These are phyloP conservation scores for Pangasianodon gigas DNA, from an alignment of 2,113 vertebrate genomes.

Conservation along the genomic window DNA sequence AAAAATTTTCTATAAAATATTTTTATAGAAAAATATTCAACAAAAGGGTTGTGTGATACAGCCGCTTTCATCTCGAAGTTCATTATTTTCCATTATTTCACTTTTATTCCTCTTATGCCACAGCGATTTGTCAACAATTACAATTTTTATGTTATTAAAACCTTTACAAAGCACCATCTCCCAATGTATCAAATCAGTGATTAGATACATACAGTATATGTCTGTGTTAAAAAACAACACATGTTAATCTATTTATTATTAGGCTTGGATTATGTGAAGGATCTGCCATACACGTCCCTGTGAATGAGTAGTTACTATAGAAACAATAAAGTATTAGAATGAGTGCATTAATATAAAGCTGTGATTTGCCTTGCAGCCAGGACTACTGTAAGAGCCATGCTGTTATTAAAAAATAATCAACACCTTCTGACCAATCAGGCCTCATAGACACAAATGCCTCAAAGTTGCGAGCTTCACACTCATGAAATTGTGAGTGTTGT, in stretches of 20 bases:
- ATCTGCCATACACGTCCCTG: background rate
- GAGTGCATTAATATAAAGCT: background rate
- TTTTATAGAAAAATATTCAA: background rate
- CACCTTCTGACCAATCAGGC: background rate
- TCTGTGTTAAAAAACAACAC: background rate
- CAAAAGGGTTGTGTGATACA: background rate
- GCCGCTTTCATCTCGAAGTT: background rate
- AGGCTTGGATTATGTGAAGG: background rate
- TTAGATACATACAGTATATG: background rate
- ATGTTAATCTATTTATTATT: background rate
- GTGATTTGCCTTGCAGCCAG: background rate
- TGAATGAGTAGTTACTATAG: background rate
- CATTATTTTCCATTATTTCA: background rate
- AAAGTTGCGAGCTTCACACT: background rate
- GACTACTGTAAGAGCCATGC: background rate
- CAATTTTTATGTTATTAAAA: background rate
- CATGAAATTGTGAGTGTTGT: background rate
- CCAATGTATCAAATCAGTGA: background rate
- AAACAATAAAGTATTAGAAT: background rate
- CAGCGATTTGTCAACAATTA: too few species aligned
- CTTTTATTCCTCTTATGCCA: background rate
- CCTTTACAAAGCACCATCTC: background rate
- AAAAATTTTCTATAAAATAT: too few species aligned
- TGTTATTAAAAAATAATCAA: background rate
- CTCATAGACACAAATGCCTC: background rate